Evolutionary conservation across 2,113 vertebrate species (phyloP), one percentile per base, ranked within the genome.

Genomic region (Psittacula cyanocephala): DNA sequence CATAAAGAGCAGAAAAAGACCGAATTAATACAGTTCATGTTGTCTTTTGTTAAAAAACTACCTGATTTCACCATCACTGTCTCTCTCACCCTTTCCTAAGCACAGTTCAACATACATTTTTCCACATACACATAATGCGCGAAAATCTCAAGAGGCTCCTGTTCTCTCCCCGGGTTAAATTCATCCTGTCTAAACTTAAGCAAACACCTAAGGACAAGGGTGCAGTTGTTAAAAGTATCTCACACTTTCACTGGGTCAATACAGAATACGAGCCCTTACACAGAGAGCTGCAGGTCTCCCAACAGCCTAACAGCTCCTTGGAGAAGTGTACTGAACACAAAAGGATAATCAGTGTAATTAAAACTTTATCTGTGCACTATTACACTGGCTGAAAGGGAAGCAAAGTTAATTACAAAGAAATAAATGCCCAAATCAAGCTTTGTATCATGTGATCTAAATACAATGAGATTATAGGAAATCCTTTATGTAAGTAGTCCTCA

Each of bases 51-150:
- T 11, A n/a, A 28, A 39, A 68, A 41, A 16, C 24, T 24, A 60
- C 24, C 59, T 67, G 37, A 41, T 77, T 59, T 13, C 22, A 19
- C 19, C 44, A 57, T 27, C 86, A 23, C 55, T 28, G 10, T 18
- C 49, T 17, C 57, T 27, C 41, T 25, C 14, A 33, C 17, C 52
- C 39, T 35, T 20, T 77, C 44, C 60, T 53, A 37, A 63, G n/a
- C 52, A 33, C 62, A 25, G 22, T 4, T 35, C 35, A 68, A 47
- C 60, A 20, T 20, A 23, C 65, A 29, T 33, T 69, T n/a, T 31
- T 11, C 31, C 8, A 1, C 7, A 44, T 13, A 27, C 28, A 62
- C 8, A 4, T 6, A 50, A 44, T 0, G 1, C 9, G 14, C 3
- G 2, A 46, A 87, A 84, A 37, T 0, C 22, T 44, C 53, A 18